Conservation (phyloP, 1,140 invertebrate species). For the Holotrichia oblita region DNA sequence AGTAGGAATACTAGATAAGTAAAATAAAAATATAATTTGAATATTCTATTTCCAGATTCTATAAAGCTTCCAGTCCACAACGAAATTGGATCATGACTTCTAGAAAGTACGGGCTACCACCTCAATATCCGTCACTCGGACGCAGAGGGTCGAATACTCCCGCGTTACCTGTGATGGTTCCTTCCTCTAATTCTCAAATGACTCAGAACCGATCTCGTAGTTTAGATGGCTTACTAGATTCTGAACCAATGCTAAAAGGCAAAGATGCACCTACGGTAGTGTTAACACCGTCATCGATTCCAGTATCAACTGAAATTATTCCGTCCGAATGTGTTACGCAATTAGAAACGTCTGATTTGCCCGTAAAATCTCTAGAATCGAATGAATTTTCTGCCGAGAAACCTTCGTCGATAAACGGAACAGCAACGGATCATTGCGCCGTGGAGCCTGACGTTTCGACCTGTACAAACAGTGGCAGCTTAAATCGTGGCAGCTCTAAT, state of each 20-base stretch:
- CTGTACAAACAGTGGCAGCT: background rate
- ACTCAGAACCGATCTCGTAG: slow-evolving; percentile 70
- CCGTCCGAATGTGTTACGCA: background rate
- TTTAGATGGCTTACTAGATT: slow-evolving; percentile 70
- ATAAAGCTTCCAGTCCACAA: slow-evolving; percentile 72
- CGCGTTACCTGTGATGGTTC: slow-evolving; percentile 49
- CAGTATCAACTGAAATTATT: slow-evolving; percentile 48
- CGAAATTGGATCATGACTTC: slow-evolving; percentile 65
- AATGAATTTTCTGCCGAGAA: slow-evolving; percentile 33
- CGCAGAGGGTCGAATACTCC: slow-evolving; percentile 57
- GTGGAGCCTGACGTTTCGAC: background rate
- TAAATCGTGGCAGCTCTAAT: slow-evolving; percentile 46
- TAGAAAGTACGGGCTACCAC: slow-evolving; percentile 57
- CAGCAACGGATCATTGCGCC: background rate
- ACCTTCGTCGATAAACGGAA: background rate
- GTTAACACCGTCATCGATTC: slow-evolving; percentile 36
- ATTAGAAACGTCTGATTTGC: background rate
- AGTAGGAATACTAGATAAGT: background rate
- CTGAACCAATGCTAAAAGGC: slow-evolving; percentile 44
- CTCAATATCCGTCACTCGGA: slow-evolving; percentile 52
- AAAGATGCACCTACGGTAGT: slow-evolving; percentile 38
- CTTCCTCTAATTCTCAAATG: slow-evolving; percentile 42
- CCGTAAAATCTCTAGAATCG: slow-evolving; percentile 37
- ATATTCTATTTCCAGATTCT: slow-evolving; percentile 63
- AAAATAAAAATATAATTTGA: background rate